Conservation (phyloP, 2,888 invertebrate genomes). For the Tipula helvola region DNA sequence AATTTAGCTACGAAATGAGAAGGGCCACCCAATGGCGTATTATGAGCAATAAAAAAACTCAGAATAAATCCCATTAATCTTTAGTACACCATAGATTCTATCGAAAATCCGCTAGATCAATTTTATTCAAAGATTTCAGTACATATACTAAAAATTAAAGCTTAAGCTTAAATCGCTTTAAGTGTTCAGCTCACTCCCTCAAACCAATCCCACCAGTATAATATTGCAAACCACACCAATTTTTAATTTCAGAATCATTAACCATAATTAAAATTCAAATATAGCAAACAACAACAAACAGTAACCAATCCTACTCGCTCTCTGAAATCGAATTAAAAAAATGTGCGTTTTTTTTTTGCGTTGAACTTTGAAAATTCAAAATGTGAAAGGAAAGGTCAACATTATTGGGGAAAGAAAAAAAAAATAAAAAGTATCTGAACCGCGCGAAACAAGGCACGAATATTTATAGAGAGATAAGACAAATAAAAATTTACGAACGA, state of each 20-base stretch:
- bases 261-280: background rate
- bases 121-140: background rate
- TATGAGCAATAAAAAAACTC: too few relatives aligned
- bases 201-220: background rate
- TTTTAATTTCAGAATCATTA: background rate
- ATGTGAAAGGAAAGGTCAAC: background rate
- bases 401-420: background rate
- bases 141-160: background rate
- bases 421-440: background rate
- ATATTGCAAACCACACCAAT: background rate
- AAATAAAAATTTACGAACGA: background rate
- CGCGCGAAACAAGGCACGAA: background rate
- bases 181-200: background rate
- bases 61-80: too few relatives aligned
- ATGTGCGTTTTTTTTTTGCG: background rate
- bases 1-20: too few relatives aligned
- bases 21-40: too few relatives aligned
- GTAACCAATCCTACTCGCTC: background rate
- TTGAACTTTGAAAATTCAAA: constrained; percentile 4
- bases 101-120: background rate
- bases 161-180: background rate
- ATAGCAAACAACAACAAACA: background rate
- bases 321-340: background rate
- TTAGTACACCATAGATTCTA: background rate
- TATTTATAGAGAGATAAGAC: background rate